Conservation (phyloP, 2,113 vertebrate genomes). For the Melanostigma gelatinosum region DNA sequence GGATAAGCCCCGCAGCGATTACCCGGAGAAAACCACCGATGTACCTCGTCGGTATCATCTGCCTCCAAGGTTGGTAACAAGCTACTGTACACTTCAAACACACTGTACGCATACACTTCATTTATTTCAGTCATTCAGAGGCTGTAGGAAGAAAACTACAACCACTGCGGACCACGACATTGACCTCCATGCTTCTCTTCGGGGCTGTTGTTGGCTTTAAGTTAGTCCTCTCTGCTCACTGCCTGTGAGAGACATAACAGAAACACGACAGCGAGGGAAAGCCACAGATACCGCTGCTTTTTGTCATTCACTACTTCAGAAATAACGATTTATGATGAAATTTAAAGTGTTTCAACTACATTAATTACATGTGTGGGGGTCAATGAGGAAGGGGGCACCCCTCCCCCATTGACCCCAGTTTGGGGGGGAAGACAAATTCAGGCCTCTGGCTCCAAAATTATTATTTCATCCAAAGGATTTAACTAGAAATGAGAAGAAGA, state of each 20-base stretch:
- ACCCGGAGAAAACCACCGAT: slow-evolving; percentile 47
- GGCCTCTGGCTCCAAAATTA: background rate
- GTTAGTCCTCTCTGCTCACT: background rate
- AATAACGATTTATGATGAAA: accelerated
- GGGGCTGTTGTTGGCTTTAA: slow-evolving; percentile 5
- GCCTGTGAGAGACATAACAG: background rate
- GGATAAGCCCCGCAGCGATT: slow-evolving; percentile 48
- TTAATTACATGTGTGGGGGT: slow-evolving; percentile 27
- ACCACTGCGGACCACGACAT: slow-evolving; percentile 9
- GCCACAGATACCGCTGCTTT: background rate
- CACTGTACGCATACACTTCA: too few relatives aligned
- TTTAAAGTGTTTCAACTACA: background rate
- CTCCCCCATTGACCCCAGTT: slow-evolving; percentile 44
- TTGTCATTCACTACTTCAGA: background rate
- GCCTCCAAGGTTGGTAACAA: slow-evolving; percentile 75
- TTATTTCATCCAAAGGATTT: background rate
- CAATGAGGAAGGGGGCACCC: background rate
- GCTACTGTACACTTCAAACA: too few relatives aligned
- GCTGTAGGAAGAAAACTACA: background rate
- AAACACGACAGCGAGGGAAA: background rate
- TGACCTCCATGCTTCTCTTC: slow-evolving; percentile 38
- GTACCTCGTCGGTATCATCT: slow-evolving; percentile 67
- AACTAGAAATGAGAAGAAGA: background rate
- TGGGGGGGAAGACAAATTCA: background rate
- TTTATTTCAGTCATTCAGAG: background rate